Percentiles rank a stretch among this genome's conserved stretches.
These are phyloP conservation scores for Diarsia rubi DNA, from an alignment of 2,888 invertebrate species.

Conservation along the genomic window DNA sequence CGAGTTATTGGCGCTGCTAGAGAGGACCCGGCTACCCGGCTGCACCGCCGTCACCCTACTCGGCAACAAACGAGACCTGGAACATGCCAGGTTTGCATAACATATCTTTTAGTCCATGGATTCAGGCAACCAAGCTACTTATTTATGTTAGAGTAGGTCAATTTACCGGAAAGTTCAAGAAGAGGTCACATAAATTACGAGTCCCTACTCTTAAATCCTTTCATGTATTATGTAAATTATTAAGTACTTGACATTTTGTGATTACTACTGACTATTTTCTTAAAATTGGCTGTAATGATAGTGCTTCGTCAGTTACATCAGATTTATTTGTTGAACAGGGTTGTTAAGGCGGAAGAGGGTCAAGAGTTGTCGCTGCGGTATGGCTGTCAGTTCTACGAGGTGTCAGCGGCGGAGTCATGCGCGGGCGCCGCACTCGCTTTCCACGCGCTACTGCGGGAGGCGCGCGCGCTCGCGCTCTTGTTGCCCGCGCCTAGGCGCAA, in stretches of 20 bases:
- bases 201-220: constrained; percentile 34
- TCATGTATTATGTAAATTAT: constrained; percentile 48
- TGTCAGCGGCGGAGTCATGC: constrained; percentile 95
- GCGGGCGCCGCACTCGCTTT: constrained; percentile 96
- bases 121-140: constrained; percentile 1
- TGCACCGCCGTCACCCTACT: constrained; percentile 94
- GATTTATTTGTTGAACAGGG: constrained; percentile 86
- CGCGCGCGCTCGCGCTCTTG: constrained; percentile 94
- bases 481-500: constrained; percentile 93
- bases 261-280: constrained; percentile 11
- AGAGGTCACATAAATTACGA: constrained; percentile 40
- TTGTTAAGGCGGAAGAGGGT: constrained; percentile 95
- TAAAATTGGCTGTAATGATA: constrained; percentile 41
- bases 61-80: constrained; percentile 95
- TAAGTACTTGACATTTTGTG: constrained; percentile 52
- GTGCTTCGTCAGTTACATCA: constrained; percentile 3
- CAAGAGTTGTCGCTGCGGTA: constrained; percentile 94
- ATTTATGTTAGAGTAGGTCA: constrained; percentile 40
- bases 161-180: constrained; percentile 50
- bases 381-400: constrained; percentile 96
- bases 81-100: constrained; percentile 93
- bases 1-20: constrained; percentile 93
- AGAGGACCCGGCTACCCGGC: constrained; percentile 93
- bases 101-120: neutral
- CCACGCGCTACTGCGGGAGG: constrained; percentile 94